Percentiles rank a stretch among this genome's conserved stretches.
Evolutionary conservation across 2,113 vertebrate species (phyloP).

Genomic region (Laticauda laticaudata): DNA sequence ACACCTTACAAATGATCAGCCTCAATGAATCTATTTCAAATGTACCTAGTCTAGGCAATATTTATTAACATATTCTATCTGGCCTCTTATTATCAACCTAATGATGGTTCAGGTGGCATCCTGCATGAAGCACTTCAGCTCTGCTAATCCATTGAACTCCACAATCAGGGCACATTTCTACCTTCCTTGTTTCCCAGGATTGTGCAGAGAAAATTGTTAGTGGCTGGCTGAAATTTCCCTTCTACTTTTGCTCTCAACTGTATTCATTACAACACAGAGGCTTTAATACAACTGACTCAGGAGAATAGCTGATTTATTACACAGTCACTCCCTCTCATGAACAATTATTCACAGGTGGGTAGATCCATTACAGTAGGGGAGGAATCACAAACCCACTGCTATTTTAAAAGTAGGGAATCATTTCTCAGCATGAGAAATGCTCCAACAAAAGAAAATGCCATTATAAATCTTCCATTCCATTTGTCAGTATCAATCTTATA

Average conservation of each 20-base stretch:
- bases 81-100: background rate
- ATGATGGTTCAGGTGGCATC: background rate
- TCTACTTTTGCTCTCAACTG: background rate
- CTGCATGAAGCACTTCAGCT: background rate
- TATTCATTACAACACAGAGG: background rate
- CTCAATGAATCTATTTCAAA: constrained; percentile 36
- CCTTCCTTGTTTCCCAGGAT: background rate
- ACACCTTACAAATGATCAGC: constrained; percentile 8
- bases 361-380: background rate
- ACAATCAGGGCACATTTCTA: background rate
- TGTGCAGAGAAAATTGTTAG: constrained; percentile 17
- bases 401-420: constrained; percentile 25
- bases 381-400: background rate
- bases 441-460: constrained; percentile 24
- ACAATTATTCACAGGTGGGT: constrained; percentile 33
- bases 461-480: constrained; percentile 33
- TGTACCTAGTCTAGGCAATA: background rate
- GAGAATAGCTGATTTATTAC: background rate
- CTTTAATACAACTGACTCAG: background rate
- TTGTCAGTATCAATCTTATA: constrained; percentile 25
- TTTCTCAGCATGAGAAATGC: constrained; percentile 25
- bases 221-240: background rate
- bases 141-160: background rate
- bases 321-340: background rate
- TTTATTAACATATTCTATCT: background rate